A percentile compares a stretch with the other conserved stretches of the same genome.
Conservation (phyloP, 1,140 invertebrate species). For the Euwallacea similis region DNA sequence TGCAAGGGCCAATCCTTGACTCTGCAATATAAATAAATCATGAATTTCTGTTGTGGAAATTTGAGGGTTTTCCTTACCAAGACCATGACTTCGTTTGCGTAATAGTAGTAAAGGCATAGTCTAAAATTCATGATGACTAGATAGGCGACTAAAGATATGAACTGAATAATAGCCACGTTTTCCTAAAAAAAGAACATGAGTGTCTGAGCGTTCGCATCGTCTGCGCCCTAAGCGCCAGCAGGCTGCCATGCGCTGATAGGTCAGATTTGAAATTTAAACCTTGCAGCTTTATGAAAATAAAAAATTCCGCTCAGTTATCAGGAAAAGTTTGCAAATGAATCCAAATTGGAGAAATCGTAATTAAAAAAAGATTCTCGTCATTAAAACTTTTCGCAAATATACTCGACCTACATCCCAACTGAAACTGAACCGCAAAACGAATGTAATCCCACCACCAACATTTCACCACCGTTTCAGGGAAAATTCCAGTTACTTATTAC, state of each 20-base stretch:
- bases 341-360: no score
- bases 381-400: no score
- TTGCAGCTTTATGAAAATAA: neutral
- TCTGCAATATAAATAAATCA: neutral
- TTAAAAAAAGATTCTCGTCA: no score
- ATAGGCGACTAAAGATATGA: neutral
- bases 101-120: conserved; percentile 12
- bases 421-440: no score
- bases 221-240: no score
- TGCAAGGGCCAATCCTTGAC: conserved; percentile 6
- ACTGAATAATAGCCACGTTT: neutral
- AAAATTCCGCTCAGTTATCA: no score
- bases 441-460: no score
- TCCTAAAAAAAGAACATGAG: neutral
- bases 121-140: conserved; percentile 11
- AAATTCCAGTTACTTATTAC: no score
- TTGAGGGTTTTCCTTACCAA: neutral
- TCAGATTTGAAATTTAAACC: neutral
- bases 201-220: neutral
- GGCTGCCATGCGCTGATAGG: no score
- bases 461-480: no score
- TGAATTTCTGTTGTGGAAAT: neutral
- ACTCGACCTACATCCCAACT: no score
- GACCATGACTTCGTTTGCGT: conserved; percentile 18
- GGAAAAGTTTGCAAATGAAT: no score